Evolutionary conservation across 2,797 vertebrate genomes (phyloP).

Genomic region (Malurus leucopterus): DNA sequence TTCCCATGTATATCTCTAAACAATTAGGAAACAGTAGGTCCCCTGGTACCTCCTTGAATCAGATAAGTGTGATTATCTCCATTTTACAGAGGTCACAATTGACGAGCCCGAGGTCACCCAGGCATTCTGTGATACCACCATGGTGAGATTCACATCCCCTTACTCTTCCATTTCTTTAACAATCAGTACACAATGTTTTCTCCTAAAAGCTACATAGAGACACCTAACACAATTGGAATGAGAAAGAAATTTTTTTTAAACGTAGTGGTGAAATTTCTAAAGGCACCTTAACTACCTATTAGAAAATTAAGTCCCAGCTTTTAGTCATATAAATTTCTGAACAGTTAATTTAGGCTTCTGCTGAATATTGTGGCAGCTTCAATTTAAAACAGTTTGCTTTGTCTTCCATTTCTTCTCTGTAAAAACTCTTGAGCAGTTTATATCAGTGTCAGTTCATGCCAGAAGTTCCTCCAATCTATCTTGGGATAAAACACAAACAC

Average conservation of each 20-base stretch:
- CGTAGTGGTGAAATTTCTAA: neutral
- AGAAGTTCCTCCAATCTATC: constrained; percentile 16
- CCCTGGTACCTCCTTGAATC: constrained; percentile 16
- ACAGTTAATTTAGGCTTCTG: neutral
- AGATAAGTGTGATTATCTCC: constrained; percentile 44
- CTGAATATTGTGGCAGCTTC: neutral
- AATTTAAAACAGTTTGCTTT: constrained; percentile 12
- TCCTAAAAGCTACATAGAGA: neutral
- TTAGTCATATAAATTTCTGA: neutral
- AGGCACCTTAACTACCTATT: neutral
- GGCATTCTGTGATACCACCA: neutral
- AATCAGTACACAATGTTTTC: neutral
- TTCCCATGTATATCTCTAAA: neutral
- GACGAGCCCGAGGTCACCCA: neutral
- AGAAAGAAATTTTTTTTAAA: neutral
- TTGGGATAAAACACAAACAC: constrained; percentile 29
- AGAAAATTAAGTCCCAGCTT: neutral
- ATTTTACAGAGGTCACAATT: constrained; percentile 5
- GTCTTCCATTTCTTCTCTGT: neutral
- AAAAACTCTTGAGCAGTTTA: neutral
- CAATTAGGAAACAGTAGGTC: constrained; percentile 40
- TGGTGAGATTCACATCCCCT: accelerated
- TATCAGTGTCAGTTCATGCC: neutral
- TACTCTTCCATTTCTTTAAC: neutral
- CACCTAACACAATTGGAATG: neutral